phyloP scores from a whole-genome alignment of 1,140 invertebrate species.

The Onthophagus taurus region DNA sequence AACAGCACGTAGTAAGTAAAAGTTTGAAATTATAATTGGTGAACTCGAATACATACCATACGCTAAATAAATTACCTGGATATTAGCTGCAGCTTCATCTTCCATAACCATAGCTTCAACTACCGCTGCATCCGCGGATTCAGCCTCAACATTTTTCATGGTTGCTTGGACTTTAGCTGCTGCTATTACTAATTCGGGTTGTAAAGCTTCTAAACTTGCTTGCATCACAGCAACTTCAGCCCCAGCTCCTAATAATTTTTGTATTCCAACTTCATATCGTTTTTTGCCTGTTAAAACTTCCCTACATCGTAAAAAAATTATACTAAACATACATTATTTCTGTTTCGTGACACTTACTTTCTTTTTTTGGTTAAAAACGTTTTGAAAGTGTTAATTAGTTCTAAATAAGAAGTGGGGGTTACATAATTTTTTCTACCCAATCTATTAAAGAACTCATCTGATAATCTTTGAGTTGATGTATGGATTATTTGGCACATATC shows the following conservation, averaged over 20 bases:
- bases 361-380: constrained; percentile 68
- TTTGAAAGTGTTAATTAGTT: constrained; percentile 87
- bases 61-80: constrained; percentile 25
- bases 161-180: constrained; percentile 76
- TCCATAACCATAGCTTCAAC: constrained; percentile 55
- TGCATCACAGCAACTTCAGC: constrained; percentile 80
- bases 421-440: constrained; percentile 78
- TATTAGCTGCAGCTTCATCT: constrained; percentile 55
- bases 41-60: too few species aligned
- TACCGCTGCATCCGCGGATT: constrained; percentile 75
- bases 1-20: not conserved
- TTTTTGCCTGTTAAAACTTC: constrained; percentile 54
- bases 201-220: constrained; percentile 69
- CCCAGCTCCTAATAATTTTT: constrained; percentile 75
- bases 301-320: constrained; percentile 34
- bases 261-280: constrained; percentile 78
- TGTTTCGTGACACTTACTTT: constrained; percentile 40
- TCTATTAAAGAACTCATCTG: constrained; percentile 60
- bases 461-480: constrained; percentile 68
- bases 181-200: constrained; percentile 80
- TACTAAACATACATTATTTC: not conserved
- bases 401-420: constrained; percentile 89
- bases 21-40: not conserved
- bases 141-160: constrained; percentile 67
- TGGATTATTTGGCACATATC: constrained; percentile 89